Evolutionary conservation across 2,113 vertebrate genomes (phyloP), one percentile per base, ranked within the genome.

Genomic region (Cottus gobio): DNA sequence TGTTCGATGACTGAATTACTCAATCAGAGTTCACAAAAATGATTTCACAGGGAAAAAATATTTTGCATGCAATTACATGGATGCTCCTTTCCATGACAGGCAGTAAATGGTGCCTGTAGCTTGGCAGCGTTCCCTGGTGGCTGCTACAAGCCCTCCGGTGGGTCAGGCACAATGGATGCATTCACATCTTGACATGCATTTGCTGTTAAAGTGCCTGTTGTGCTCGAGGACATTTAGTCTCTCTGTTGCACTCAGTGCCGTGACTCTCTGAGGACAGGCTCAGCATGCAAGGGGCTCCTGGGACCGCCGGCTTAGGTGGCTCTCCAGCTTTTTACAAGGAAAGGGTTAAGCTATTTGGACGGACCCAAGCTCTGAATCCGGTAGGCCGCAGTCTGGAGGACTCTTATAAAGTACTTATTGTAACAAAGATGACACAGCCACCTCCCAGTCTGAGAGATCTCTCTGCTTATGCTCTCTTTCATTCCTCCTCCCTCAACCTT

Each of bases 131-230:
- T 89, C 83, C 80, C 69, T 48, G 44, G 20, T 80, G 57, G 77
- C 84, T 67, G 75, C 85, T 69, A 30, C 68, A 60, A 77, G 85
- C 71, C 80, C 84, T 85, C 78, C 50, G 75, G 79, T 77, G 77
- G 84, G 84, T 83, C 73, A n/a, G 58, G 77, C 89, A 93, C 92
- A 93, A 94, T 91, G 91, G 90, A 54, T 71, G 89, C 92, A 94
- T 95, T 95, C 92, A 95, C 85, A 84, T 93, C 89, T 90, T 91
- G 85, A 95, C 91, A 94, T 92, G 90, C 90, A 91, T 93, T 94
- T 91, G 92, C 89, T 69, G 75, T 84, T 88, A 91, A 93, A 95
- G 94, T 94, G 94, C 92, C 83, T 84, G 87, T 93, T 94, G 90
- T 90, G 91, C 94, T 93, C 60, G 56, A 91, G 91, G 92, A 91